Conservation (phyloP, 2,888 invertebrate species). For the Neoscelio sp. region DNA sequence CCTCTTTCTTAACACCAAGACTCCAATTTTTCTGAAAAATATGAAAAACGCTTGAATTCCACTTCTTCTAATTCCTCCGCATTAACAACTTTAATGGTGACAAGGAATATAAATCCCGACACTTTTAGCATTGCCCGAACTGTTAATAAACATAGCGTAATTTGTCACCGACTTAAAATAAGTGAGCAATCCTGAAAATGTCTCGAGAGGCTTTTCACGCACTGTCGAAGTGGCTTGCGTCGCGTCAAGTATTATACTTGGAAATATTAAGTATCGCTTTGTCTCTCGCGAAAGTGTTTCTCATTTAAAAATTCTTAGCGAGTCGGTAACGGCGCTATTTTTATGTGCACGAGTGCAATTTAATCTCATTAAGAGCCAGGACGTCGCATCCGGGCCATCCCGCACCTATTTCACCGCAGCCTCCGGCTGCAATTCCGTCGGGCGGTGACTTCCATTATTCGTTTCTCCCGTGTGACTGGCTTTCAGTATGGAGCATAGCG, state of each 20-base stretch:
- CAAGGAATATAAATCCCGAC: background rate
- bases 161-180: slow-evolving; percentile 27
- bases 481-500: slow-evolving; percentile 66
- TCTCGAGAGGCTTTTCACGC: slow-evolving; percentile 49
- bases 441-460: slow-evolving; percentile 72
- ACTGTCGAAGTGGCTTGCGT: slow-evolving; percentile 49
- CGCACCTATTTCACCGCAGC: slow-evolving; percentile 62
- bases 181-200: slow-evolving; percentile 34
- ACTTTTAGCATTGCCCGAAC: background rate
- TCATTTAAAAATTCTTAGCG: slow-evolving; percentile 44
- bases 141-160: slow-evolving; percentile 18
- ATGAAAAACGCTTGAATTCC: too few species aligned
- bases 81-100: too few species aligned
- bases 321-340: slow-evolving; percentile 55
- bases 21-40: too few species aligned
- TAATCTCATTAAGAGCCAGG: slow-evolving; percentile 76
- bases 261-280: slow-evolving; percentile 59
- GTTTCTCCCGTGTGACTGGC: slow-evolving; percentile 72
- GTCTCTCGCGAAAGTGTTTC: slow-evolving; percentile 40
- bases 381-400: slow-evolving; percentile 64
- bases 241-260: slow-evolving; percentile 50
- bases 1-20: too few species aligned
- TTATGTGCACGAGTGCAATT: slow-evolving; percentile 72
- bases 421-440: slow-evolving; percentile 55
- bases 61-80: too few species aligned